A percentile compares a stretch with the other conserved stretches of the same genome.
These are phyloP conservation scores for Galemys pyrenaicus DNA, from an alignment of 2,113 vertebrate species.

Conservation along the genomic window DNA sequence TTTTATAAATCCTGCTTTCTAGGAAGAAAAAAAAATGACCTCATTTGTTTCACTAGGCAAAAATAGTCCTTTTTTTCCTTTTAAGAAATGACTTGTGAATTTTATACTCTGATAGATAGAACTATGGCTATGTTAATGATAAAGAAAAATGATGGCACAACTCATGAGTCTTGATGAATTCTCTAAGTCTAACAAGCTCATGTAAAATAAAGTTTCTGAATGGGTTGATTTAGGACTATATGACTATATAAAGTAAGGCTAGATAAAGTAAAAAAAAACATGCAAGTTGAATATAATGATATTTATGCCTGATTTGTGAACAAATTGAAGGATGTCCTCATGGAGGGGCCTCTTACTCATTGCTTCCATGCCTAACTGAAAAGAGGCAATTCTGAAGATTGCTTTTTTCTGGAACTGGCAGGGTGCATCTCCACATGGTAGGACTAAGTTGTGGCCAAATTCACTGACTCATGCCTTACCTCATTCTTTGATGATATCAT, in stretches of 20 bases:
- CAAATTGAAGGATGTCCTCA: neutral
- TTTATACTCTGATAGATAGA: neutral
- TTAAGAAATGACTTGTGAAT: neutral
- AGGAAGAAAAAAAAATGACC: neutral
- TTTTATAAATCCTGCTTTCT: neutral
- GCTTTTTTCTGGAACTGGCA: neutral
- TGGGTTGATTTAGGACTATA: neutral
- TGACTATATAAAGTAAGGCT: neutral
- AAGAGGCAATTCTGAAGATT: neutral
- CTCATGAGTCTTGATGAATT: neutral
- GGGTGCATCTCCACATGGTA: accelerated
- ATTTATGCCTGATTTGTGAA: neutral
- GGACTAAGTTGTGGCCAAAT: neutral
- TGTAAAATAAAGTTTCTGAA: conserved; percentile 8
- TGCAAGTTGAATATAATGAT: conserved; percentile 1
- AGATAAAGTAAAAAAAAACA: neutral
- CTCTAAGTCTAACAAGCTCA: neutral
- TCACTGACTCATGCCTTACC: neutral
- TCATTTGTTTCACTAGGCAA: neutral
- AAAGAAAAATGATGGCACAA: neutral
- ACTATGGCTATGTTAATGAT: neutral
- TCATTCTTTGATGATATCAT: conserved; percentile 38
- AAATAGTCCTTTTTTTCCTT: neutral
- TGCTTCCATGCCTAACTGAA: neutral
- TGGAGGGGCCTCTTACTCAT: neutral